phyloP scores from a whole-genome alignment of 1,140 invertebrate genomes.

The Drosophila tristis region DNA sequence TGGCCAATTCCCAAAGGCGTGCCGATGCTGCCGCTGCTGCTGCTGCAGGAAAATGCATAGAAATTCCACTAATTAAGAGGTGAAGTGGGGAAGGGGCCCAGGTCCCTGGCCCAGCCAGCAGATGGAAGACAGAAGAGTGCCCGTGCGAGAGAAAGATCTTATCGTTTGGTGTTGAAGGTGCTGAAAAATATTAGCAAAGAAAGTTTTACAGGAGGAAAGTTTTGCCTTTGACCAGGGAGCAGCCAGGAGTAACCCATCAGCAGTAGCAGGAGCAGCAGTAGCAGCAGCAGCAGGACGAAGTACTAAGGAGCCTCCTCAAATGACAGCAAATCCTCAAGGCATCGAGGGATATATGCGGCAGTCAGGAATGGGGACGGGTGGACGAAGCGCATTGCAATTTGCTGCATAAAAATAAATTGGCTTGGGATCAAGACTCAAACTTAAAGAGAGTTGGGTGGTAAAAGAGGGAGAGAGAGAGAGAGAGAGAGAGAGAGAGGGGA shows the following conservation, averaged over 20 bases:
- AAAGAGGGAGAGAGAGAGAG: conserved; percentile 3
- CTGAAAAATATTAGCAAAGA: conserved; percentile 74
- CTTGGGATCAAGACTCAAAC: conserved; percentile 55
- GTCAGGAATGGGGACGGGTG: conserved; percentile 8
- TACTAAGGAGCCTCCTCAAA: conserved; percentile 46
- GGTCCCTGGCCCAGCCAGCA: conserved; percentile 1
- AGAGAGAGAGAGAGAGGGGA: too few relatives aligned
- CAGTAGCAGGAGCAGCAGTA: conserved; percentile 19
- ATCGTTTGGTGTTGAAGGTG: conserved; percentile 67
- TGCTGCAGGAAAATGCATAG: conserved; percentile 64
- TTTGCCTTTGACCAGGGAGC: conserved; percentile 66
- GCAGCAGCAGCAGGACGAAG: not conserved
- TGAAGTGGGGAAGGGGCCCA: conserved; percentile 3
- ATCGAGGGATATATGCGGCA: conserved; percentile 29
- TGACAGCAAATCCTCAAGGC: conserved; percentile 77
- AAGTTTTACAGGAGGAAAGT: conserved; percentile 68
- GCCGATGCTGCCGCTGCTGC: conserved; percentile 12
- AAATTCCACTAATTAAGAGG: conserved; percentile 76
- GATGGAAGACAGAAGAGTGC: conserved; percentile 22
- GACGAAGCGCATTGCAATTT: conserved; percentile 48
- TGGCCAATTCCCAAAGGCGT: conserved; percentile 34
- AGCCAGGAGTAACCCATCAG: conserved; percentile 1
- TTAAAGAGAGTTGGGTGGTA: conserved; percentile 8
- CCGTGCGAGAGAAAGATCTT: conserved; percentile 66
- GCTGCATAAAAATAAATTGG: conserved; percentile 72